phyloP scores from a whole-genome alignment of 2,888 invertebrate genomes.

The Drosophila paranaensis region DNA sequence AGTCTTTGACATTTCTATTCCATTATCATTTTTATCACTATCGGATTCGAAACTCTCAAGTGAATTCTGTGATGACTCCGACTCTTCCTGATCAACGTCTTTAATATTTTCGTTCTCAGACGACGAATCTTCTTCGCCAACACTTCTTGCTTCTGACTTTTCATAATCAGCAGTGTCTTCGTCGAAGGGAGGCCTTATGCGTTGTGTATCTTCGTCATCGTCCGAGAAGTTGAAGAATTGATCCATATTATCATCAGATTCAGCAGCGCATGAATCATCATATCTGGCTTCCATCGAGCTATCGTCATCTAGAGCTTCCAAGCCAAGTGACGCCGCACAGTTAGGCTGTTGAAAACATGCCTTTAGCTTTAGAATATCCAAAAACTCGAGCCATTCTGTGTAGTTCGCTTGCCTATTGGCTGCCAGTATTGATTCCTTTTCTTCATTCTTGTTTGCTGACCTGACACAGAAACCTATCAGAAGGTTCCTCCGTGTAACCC shows the following conservation, averaged over 20 bases:
- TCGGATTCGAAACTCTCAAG: too few relatives aligned
- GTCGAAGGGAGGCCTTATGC: neutral
- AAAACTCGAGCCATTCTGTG: conserved; percentile 35
- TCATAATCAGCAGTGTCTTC: neutral
- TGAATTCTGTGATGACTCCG: too few relatives aligned
- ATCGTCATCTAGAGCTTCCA: neutral
- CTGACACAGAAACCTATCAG: conserved; percentile 44
- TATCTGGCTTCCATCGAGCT: neutral
- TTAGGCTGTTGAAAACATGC: conserved; percentile 7
- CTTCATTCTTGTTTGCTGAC: too few relatives aligned
- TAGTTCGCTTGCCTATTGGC: neutral
- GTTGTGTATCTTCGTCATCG: neutral
- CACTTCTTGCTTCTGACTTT: neutral
- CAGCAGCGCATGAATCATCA: neutral
- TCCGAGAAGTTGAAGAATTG: neutral
- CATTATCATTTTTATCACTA: too few relatives aligned
- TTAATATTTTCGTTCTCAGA: neutral
- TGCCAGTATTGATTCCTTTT: neutral
- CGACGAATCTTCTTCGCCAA: too few relatives aligned
- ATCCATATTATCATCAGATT: neutral
- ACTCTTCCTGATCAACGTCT: too few relatives aligned
- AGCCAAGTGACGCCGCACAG: neutral
- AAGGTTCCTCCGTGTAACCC: conserved; percentile 45
- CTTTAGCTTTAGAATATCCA: conserved; percentile 36
- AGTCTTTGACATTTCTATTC: too few relatives aligned